These are phyloP conservation scores for Rynchops niger DNA, from an alignment of 2,113 vertebrate genomes.

Conservation along the genomic window DNA sequence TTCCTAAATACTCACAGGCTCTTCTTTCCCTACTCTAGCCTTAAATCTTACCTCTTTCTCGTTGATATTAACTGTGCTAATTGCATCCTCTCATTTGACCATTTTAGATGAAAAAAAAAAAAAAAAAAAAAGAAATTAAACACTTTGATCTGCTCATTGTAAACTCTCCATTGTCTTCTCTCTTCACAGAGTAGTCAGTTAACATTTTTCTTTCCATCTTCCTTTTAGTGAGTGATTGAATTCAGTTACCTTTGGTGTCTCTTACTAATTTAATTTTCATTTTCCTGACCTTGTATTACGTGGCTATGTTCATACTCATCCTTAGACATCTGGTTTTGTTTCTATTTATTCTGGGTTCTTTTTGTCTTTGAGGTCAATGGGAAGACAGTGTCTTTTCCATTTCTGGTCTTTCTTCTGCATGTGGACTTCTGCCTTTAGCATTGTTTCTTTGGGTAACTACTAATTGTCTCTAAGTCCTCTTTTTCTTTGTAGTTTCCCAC, in stretches of 20 bases:
- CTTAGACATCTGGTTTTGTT: conserved; percentile 7
- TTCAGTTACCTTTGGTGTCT: conserved; percentile 1
- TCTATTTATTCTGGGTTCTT: background rate
- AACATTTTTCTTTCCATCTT: background rate
- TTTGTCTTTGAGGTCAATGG: background rate
- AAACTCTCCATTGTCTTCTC: background rate
- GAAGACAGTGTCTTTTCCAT: background rate
- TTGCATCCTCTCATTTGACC: background rate
- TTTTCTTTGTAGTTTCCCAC: background rate
- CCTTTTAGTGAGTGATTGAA: background rate
- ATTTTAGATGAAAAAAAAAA: background rate
- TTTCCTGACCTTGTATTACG: background rate
- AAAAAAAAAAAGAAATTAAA: background rate
- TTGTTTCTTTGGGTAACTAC: background rate
- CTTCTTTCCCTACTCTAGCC: background rate
- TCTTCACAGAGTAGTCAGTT: background rate
- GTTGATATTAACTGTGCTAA: background rate
- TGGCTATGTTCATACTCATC: background rate
- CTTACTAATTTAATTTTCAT: background rate
- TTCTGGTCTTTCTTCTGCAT: background rate
- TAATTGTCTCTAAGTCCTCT: background rate
- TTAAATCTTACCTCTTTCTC: background rate
- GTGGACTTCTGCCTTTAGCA: background rate
- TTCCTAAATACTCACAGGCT: background rate
- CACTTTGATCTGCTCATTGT: background rate